phyloP scores from a whole-genome alignment of 2,888 invertebrate genomes.

The Callinectes sapidus region DNA sequence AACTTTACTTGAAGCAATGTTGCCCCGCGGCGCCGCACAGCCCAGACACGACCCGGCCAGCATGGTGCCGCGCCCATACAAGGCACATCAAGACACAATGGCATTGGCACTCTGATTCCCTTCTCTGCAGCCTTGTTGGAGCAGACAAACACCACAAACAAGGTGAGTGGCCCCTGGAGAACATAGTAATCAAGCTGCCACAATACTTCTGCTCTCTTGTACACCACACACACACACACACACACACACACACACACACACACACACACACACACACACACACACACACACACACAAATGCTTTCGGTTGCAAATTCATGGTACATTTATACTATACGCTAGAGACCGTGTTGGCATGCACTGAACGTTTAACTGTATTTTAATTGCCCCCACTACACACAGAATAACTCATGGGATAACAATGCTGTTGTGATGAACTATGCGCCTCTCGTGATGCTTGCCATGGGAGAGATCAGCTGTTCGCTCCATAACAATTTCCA shows the following conservation, averaged over 20 bases:
- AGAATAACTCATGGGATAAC: not conserved
- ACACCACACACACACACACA: not conserved
- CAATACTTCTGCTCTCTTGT: not conserved
- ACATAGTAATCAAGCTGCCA: not conserved
- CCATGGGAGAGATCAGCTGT: not conserved
- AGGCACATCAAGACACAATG: not conserved
- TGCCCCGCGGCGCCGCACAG: not conserved
- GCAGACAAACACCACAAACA: not conserved
- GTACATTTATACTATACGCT: not conserved
- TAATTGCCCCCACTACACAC: not conserved
- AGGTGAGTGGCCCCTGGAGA: not conserved
- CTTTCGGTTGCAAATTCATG: not conserved
- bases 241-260: not conserved
- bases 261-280: not conserved
- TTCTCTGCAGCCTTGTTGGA: not conserved
- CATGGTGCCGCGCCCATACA: not conserved
- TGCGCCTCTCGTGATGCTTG: not conserved
- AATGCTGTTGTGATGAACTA: not conserved
- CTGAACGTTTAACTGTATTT: not conserved
- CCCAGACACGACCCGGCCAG: not conserved
- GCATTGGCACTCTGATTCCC: not conserved
- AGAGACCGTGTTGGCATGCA: not conserved
- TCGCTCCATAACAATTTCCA: not conserved
- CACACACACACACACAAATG: not conserved
- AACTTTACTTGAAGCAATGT: not conserved